phyloP scores from a whole-genome alignment of 2,113 vertebrate species.

The Pandion haliaetus region DNA sequence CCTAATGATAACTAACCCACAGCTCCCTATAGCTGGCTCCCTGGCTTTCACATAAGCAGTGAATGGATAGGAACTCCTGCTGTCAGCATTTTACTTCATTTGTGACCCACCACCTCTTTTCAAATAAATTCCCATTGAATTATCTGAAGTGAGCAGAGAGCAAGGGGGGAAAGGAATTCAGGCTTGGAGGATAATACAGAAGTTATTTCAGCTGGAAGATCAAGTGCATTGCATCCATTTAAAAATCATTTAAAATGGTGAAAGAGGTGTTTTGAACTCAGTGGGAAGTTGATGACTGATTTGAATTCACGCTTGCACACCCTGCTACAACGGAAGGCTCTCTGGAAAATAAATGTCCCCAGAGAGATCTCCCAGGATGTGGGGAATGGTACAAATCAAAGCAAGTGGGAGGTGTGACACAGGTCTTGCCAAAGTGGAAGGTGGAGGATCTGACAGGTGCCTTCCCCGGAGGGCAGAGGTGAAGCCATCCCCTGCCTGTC shows the following conservation, averaged over 20 bases:
- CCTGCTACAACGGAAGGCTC: not conserved
- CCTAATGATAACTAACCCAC: not conserved
- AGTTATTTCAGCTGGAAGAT: slow-evolving; percentile 55
- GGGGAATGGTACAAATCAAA: not conserved
- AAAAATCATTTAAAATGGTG: slow-evolving; percentile 46
- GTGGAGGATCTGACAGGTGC: not conserved
- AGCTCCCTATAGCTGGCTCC: not conserved
- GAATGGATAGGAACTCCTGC: not conserved
- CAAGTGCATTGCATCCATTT: slow-evolving; percentile 30
- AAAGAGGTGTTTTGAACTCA: slow-evolving; percentile 7
- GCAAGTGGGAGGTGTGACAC: not conserved
- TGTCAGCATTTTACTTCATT: slow-evolving; percentile 40
- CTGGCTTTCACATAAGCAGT: not conserved
- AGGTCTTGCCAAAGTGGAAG: not conserved
- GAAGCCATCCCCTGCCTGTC: not conserved
- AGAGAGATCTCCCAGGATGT: not conserved
- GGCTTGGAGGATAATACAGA: slow-evolving; percentile 4
- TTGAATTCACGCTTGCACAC: not conserved
- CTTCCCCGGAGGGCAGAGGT: not conserved
- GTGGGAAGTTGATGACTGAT: slow-evolving; percentile 50
- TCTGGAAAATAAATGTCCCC: not conserved
- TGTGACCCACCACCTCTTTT: slow-evolving; percentile 50
- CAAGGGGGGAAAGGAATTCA: not conserved
- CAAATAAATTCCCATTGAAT: slow-evolving; percentile 47
- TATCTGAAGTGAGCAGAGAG: slow-evolving; percentile 39